A percentile compares a stretch with the other conserved stretches of the same genome.
These are phyloP conservation scores for Hydroisotoma schaefferi DNA, from an alignment of 2,888 invertebrate genomes.

Conservation along the genomic window DNA sequence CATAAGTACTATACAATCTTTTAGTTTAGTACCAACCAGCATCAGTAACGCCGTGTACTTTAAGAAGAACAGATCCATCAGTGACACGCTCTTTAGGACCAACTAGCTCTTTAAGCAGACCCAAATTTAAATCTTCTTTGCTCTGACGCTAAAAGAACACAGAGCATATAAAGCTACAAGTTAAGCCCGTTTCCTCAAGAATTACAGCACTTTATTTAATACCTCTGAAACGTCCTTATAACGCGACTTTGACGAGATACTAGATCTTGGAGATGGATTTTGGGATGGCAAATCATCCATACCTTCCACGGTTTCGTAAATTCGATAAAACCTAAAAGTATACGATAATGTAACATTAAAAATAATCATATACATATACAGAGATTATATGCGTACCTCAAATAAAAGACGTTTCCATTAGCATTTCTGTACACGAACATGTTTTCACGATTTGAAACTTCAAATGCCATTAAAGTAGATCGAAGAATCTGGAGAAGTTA, in stretches of 20 bases:
- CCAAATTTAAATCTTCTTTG: conserved; percentile 4
- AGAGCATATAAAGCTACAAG: no score
- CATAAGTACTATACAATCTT: not conserved
- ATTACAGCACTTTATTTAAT: not conserved
- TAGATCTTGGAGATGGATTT: conserved; percentile 14
- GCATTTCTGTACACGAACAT: conserved; percentile 73
- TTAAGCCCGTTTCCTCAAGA: no score
- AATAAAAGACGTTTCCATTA: conserved; percentile 62
- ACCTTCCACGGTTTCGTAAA: conserved; percentile 21
- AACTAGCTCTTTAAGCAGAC: not conserved
- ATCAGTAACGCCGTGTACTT: conserved; percentile 68
- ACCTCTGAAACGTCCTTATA: not conserved
- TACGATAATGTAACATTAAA: not conserved
- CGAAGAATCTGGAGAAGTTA: conserved; percentile 59
- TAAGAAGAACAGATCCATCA: conserved; percentile 57
- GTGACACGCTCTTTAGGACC: conserved; percentile 18
- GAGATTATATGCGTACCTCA: conserved; percentile 53
- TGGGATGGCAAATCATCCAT: conserved; percentile 17
- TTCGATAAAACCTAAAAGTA: conserved; percentile 25
- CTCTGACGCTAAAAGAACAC: no score
- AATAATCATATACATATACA: not conserved
- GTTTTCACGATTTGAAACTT: conserved; percentile 67
- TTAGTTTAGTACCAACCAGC: conserved; percentile 54
- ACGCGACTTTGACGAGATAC: conserved; percentile 4
- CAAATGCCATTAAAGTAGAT: conserved; percentile 65